A percentile compares a stretch with the other conserved stretches of the same genome.
These are phyloP conservation scores for Allygus modestus DNA, from an alignment of 2,888 invertebrate genomes.

Conservation along the genomic window DNA sequence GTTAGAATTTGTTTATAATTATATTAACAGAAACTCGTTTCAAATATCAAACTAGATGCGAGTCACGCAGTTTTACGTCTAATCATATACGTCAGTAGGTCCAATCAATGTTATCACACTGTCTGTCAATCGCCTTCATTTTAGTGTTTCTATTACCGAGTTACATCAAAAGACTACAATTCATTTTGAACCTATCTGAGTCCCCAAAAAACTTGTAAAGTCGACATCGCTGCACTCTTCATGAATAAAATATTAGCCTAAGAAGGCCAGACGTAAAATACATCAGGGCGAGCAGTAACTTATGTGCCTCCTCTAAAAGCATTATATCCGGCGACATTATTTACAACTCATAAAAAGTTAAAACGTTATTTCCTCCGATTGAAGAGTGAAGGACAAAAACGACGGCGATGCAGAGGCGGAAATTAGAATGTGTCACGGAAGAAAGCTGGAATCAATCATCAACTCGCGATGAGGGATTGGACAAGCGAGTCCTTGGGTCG, in stretches of 20 bases:
- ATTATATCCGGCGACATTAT: constrained; percentile 40
- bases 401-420: constrained; percentile 7
- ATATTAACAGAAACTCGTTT: no score
- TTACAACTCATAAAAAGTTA: constrained; percentile 45
- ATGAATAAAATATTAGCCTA: constrained; percentile 49
- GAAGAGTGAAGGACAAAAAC: neutral
- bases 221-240: constrained; percentile 10
- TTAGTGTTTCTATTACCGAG: neutral
- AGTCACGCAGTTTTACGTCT: no score
- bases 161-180: neutral
- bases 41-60: no score
- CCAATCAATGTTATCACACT: no score
- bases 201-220: constrained; percentile 26
- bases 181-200: neutral
- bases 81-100: no score
- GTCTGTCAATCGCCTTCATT: neutral
- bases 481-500: neutral
- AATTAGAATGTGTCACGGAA: constrained; percentile 26
- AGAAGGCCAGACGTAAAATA: constrained; percentile 21
- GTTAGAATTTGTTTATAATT: no score
- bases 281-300: constrained; percentile 25
- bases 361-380: constrained; percentile 44
- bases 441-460: constrained; percentile 33
- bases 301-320: constrained; percentile 43
- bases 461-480: neutral